Evolutionary conservation across 2,113 vertebrate species (phyloP).

Genomic region (Halcyon malimbica): DNA sequence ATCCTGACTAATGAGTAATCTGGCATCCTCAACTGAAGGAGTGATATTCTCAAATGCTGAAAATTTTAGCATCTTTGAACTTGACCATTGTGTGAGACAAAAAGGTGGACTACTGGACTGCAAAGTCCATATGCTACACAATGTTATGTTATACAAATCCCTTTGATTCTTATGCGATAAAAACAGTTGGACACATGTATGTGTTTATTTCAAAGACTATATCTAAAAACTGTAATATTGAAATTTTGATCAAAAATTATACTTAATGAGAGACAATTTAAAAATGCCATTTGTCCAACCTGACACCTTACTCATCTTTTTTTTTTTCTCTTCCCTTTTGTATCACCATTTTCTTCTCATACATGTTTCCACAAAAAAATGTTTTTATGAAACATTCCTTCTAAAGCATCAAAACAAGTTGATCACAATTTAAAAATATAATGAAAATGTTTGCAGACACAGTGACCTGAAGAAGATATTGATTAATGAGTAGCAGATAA

Average conservation of each 20-base stretch:
- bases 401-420: not conserved
- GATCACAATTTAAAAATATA: not conserved
- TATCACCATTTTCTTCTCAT: not conserved
- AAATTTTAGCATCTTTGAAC: not conserved
- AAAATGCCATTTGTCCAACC: not conserved
- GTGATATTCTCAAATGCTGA: not conserved
- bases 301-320: not conserved
- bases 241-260: not conserved
- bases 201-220: not conserved
- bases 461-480: not conserved
- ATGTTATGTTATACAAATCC: not conserved
- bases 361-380: not conserved
- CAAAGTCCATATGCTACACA: not conserved
- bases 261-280: not conserved
- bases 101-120: not conserved
- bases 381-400: not conserved
- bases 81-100: not conserved
- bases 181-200: not conserved
- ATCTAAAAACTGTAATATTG: not conserved
- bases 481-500: not conserved
- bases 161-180: not conserved
- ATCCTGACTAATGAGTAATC: not conserved
- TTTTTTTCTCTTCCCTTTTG: not conserved
- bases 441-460: not conserved
- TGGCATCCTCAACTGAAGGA: not conserved